phyloP scores from a whole-genome alignment of 53 echinoderm and acorn worm species.

The Echinometra lucunter region DNA sequence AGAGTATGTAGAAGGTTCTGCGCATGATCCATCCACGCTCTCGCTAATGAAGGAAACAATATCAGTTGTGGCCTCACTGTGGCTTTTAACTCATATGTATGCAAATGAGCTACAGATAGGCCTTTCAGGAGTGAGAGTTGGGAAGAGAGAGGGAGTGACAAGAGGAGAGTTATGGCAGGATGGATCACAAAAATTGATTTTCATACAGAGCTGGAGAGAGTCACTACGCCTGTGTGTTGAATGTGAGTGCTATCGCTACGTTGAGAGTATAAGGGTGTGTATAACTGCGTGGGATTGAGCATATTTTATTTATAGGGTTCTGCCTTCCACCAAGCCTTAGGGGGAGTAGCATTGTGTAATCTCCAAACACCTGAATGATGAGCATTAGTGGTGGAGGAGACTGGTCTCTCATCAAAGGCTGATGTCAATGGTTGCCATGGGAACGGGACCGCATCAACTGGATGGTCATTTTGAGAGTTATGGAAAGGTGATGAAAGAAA shows the following conservation, averaged over 20 bases:
- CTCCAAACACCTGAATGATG: slow-evolving; percentile 41
- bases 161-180: background rate
- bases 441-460: background rate
- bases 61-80: slow-evolving; percentile 10
- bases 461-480: slow-evolving; percentile 17
- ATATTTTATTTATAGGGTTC: slow-evolving; percentile 16
- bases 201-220: background rate
- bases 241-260: background rate
- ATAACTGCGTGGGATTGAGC: background rate
- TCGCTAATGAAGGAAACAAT: slow-evolving; percentile 63
- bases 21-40: slow-evolving; percentile 31
- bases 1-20: background rate
- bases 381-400: slow-evolving; percentile 10
- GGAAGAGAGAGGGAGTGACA: slow-evolving; percentile 33
- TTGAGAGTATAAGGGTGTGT: background rate
- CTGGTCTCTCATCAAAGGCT: slow-evolving; percentile 1
- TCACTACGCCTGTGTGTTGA: background rate
- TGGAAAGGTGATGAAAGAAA: slow-evolving; percentile 25
- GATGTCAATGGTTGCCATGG: slow-evolving; percentile 28
- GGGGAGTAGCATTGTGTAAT: slow-evolving; percentile 27
- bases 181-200: slow-evolving; percentile 47
- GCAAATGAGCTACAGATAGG: slow-evolving; percentile 59
- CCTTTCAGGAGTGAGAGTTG: background rate
- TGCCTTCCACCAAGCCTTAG: slow-evolving; percentile 11
- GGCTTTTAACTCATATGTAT: slow-evolving; percentile 50